phyloP scores from a whole-genome alignment of 2,113 vertebrate genomes.

The Mugil cephalus region DNA sequence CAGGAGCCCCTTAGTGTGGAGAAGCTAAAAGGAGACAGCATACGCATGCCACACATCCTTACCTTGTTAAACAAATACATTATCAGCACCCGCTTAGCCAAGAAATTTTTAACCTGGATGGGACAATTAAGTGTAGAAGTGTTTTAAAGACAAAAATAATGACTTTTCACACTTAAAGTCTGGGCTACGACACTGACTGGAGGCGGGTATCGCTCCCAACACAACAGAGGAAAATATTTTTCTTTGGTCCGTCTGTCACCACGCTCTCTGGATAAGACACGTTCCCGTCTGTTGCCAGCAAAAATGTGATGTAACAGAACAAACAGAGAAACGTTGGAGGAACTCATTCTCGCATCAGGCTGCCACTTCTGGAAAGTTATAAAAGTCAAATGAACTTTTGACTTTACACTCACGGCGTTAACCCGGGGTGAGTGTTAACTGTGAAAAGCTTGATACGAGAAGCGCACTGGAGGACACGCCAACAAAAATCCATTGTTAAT shows the following conservation, averaged over 20 bases:
- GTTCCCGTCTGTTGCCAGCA: background rate
- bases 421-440: background rate
- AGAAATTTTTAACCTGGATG: conserved; percentile 91
- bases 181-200: background rate
- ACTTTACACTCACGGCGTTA: background rate
- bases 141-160: conserved; percentile 31
- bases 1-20: conserved; percentile 32
- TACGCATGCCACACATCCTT: conserved; percentile 74
- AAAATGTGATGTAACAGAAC: too few species aligned
- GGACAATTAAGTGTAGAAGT: conserved; percentile 68
- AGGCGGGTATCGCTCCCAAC: background rate
- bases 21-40: conserved; percentile 14
- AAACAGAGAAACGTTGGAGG: too few species aligned
- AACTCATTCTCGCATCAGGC: background rate
- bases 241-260: background rate
- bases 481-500: background rate
- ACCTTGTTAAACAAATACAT: conserved; percentile 99
- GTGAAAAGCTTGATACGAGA: conserved; percentile 22
- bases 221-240: background rate
- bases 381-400: background rate
- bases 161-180: conserved; percentile 35
- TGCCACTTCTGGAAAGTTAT: too few species aligned
- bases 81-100: conserved; percentile 92
- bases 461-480: conserved; percentile 1
- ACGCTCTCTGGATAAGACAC: background rate